Percentiles rank a stretch among this genome's conserved stretches.
Evolutionary conservation across 2,113 vertebrate genomes (phyloP).

Genomic region (Serinus canaria): DNA sequence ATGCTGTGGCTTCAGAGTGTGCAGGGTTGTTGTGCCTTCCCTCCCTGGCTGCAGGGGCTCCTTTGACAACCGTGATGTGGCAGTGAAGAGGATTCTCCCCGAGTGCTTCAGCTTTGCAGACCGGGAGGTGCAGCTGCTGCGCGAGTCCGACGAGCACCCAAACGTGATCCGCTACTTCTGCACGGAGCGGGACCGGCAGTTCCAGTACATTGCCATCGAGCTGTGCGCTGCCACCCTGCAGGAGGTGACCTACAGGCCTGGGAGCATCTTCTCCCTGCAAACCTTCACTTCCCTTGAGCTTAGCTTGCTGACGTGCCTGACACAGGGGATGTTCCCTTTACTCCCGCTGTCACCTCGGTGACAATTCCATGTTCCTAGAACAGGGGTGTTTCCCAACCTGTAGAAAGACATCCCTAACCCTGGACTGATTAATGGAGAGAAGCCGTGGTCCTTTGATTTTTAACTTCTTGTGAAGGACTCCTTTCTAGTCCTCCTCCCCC

Average conservation of each 20-base stretch:
- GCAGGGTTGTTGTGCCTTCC: not conserved
- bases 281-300: not conserved
- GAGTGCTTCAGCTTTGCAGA: slow-evolving; percentile 98
- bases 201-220: slow-evolving; percentile 98
- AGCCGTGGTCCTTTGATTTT: not conserved
- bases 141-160: slow-evolving; percentile 94
- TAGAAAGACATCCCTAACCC: not conserved
- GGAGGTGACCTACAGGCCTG: slow-evolving; percentile 74
- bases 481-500: not conserved
- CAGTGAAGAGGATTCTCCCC: slow-evolving; percentile 94
- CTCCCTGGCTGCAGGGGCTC: slow-evolving; percentile 78
- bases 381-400: not conserved
- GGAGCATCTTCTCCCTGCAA: not conserved
- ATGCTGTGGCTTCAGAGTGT: rapidly evolving
- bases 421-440: not conserved
- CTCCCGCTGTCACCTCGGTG: not conserved
- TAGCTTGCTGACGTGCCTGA: not conserved
- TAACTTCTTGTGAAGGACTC: not conserved
- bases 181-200: slow-evolving; percentile 94
- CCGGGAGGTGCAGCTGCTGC: slow-evolving; percentile 91
- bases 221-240: slow-evolving; percentile 91
- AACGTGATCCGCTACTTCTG: slow-evolving; percentile 99
- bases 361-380: not conserved
- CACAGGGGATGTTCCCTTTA: no score
- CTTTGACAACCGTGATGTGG: slow-evolving; percentile 91